Evolutionary conservation across 2,888 invertebrate species (phyloP).

Genomic region (Oscheius sp.): DNA sequence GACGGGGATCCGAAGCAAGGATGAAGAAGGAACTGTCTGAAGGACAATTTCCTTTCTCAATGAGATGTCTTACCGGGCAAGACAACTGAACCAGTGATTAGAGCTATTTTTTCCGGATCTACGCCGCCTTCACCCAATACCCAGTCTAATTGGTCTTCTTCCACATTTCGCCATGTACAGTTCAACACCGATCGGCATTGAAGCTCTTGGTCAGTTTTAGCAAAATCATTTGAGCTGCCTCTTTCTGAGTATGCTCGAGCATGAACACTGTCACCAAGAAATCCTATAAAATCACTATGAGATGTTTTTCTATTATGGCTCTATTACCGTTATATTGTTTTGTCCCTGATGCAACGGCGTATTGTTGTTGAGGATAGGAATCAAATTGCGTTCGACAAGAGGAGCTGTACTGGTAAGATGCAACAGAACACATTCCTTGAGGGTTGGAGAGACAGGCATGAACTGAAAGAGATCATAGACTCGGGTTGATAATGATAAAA

Average conservation of each 20-base stretch:
- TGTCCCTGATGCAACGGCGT: background rate
- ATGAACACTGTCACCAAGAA: conserved; percentile 51
- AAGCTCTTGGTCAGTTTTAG: conserved; percentile 49
- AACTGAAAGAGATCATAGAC: conserved; percentile 30
- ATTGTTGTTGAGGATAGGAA: conserved; percentile 15
- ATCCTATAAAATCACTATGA: conserved; percentile 40
- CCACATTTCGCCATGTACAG: conserved; percentile 59
- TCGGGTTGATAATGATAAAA: background rate
- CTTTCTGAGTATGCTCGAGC: conserved; percentile 58
- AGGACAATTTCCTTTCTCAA: background rate
- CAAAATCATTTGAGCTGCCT: conserved; percentile 46
- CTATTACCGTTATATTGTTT: conserved; percentile 25
- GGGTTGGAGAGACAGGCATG: conserved; percentile 53
- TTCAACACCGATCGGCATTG: conserved; percentile 46
- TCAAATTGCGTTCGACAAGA: conserved; percentile 44
- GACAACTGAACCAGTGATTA: conserved; percentile 58
- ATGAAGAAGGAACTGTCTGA: conserved; percentile 57
- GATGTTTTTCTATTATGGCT: background rate
- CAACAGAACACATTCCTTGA: conserved; percentile 51
- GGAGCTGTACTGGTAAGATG: conserved; percentile 48
- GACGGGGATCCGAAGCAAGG: conserved; percentile 58
- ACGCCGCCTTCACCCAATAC: conserved; percentile 58
- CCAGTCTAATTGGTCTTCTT: conserved; percentile 61
- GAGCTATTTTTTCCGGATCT: conserved; percentile 49
- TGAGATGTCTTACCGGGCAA: conserved; percentile 49